Evolutionary conservation across 92 coral and sea anemone genomes (phyloP).

Genomic region (Phenganax marumi): DNA sequence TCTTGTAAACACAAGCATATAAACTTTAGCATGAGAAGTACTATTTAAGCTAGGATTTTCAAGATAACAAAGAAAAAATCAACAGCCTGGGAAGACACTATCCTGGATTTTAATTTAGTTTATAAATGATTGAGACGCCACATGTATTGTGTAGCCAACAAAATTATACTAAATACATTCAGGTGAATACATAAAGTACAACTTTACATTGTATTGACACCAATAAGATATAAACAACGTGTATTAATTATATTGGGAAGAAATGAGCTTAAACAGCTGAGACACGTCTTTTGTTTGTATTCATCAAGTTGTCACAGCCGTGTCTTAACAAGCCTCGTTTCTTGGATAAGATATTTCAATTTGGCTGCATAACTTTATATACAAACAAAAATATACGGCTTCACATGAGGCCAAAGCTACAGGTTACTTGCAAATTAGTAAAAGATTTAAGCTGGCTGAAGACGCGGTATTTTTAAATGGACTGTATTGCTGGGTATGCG

Average conservation of each 20-base stretch:
- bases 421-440: background rate
- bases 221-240: background rate
- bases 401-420: background rate
- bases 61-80: background rate
- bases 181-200: background rate
- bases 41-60: background rate
- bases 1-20: background rate
- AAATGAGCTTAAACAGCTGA: too few species aligned
- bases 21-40: too few species aligned
- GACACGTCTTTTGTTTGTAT: background rate
- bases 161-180: background rate
- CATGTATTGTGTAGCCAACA: background rate
- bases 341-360: background rate
- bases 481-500: background rate
- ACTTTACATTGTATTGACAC: background rate
- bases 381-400: background rate
- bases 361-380: background rate
- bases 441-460: background rate
- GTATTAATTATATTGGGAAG: background rate
- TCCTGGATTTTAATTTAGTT: background rate
- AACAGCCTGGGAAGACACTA: background rate
- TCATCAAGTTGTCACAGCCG: background rate
- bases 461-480: background rate
- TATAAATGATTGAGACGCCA: constrained; percentile 1
- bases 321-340: background rate